Base-by-base conservation (phyloP, 2,888 invertebrate genomes). In the Drosophila siamana region DNA sequence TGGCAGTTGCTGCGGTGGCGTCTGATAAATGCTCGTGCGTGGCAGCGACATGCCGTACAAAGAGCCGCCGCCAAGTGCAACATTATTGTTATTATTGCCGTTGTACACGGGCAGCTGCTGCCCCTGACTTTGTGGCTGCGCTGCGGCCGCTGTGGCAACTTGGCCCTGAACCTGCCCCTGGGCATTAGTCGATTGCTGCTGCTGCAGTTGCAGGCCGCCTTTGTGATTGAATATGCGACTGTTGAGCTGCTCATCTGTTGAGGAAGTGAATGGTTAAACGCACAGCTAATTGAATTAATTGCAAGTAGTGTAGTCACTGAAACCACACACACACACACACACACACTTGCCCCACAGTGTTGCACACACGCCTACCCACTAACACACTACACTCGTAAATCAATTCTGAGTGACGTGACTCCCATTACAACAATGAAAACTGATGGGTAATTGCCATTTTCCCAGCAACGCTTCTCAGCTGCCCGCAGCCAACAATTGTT, bases 181-280 rank as follows among this genome's bases (percentile, higher is more conserved):
- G 3, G 71, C 93, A 26, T 43, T 65, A 16, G 55, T 36, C 8
- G 43, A 11, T 28, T 67, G 66, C 38, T 60, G 60, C 28, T 64
- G 64, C 28, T 48, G 43, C 80, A 95, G 91, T 85, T 93, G 94
- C 86, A 95, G 92, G 56, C 95, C 95, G 80, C 93, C 95, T 92
- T 95, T 95, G 92, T 95, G 95, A 90, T 94, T 95, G 92, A 95
- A 95, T 89, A 95, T 95, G 89, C 94, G 95, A 80, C 95, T 94
- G 73, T 93, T 93, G 69, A 93, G 92, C 69, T 86, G 82, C 80
- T 93, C 93, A 90, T 92, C 92, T 89, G 77, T 64, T 64, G 69
- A 73, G 75, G 78, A 75, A 75, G 78, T 48, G 52, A 71, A 72
- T 77, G 67, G 67, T 74, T 71, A 75, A 80, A 69, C 69, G 72